Conservation (phyloP, 2,797 vertebrate genomes). For the Melanogrammus aeglefinus region DNA sequence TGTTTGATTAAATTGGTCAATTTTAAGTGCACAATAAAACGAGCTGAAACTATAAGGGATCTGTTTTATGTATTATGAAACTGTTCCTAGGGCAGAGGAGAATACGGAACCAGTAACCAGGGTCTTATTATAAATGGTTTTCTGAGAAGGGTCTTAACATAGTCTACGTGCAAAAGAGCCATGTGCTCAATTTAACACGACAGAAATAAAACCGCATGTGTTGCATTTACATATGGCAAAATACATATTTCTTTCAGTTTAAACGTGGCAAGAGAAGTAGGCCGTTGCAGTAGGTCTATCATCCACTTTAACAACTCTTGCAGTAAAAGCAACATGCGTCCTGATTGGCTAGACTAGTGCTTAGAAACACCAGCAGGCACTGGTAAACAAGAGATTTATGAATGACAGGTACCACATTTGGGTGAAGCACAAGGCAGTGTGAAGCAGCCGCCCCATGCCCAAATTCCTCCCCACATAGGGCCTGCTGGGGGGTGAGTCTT, state of each 20-base stretch:
- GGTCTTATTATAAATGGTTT: constrained; percentile 75
- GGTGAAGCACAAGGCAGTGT: constrained; percentile 71
- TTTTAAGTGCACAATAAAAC: neutral
- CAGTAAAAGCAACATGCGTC: constrained; percentile 24
- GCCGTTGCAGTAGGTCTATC: neutral
- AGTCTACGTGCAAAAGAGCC: constrained; percentile 71
- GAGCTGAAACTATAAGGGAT: constrained; percentile 43
- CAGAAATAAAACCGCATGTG: constrained; percentile 66
- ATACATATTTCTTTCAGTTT: constrained; percentile 21
- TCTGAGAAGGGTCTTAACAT: constrained; percentile 77
- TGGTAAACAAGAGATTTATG: constrained; percentile 75
- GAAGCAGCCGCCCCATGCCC: constrained; percentile 62
- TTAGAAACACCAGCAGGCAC: constrained; percentile 47
- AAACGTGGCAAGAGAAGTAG: neutral
- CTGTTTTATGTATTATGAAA: constrained; percentile 53
- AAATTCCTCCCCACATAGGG: constrained; percentile 63
- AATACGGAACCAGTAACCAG: constrained; percentile 70
- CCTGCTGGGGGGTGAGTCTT: constrained; percentile 47
- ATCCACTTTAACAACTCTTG: neutral
- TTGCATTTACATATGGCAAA: constrained; percentile 62
- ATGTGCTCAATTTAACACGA: constrained; percentile 69
- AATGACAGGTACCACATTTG: constrained; percentile 70
- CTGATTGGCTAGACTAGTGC: constrained; percentile 45
- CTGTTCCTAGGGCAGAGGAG: constrained; percentile 53
- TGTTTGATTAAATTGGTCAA: neutral